phyloP scores from a whole-genome alignment of 2,888 invertebrate genomes.

The Drosophila atroscutellata region DNA sequence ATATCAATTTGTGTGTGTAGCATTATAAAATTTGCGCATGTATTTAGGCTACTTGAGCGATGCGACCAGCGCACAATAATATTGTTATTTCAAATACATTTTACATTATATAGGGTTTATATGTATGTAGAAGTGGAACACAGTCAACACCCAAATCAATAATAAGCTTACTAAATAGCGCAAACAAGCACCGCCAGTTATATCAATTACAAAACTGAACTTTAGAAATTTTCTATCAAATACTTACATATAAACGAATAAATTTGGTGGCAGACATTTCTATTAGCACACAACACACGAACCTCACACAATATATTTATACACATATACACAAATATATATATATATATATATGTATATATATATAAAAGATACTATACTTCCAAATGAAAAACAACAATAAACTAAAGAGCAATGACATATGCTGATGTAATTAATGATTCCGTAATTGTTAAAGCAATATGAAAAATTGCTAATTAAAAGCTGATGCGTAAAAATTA shows the following conservation, averaged over 20 bases:
- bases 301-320: conserved; percentile 68
- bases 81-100: conserved; percentile 38
- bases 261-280: conserved; percentile 35
- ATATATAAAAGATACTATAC: conserved; percentile 38
- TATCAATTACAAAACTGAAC: conserved; percentile 65
- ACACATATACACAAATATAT: conserved; percentile 43
- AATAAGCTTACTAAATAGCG: conserved; percentile 44
- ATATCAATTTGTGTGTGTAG: conserved; percentile 35
- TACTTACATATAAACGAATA: conserved; percentile 21
- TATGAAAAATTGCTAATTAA: conserved; percentile 43
- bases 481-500: conserved; percentile 14
- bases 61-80: conserved; percentile 51
- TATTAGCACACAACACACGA: conserved; percentile 69
- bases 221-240: conserved; percentile 46
- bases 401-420: conserved; percentile 49
- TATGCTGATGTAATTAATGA: conserved; percentile 39
- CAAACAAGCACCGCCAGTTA: conserved; percentile 71
- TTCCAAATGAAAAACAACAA: conserved; percentile 43
- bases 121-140: conserved; percentile 38
- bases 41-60: conserved; percentile 47
- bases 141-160: conserved; percentile 40
- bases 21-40: conserved; percentile 38
- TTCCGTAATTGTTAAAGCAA: conserved; percentile 57
- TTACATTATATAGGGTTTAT: conserved; percentile 15
- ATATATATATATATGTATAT: conserved; percentile 21